These are phyloP conservation scores for Brenthis ino DNA, from an alignment of 2,888 invertebrate genomes.

Conservation along the genomic window DNA sequence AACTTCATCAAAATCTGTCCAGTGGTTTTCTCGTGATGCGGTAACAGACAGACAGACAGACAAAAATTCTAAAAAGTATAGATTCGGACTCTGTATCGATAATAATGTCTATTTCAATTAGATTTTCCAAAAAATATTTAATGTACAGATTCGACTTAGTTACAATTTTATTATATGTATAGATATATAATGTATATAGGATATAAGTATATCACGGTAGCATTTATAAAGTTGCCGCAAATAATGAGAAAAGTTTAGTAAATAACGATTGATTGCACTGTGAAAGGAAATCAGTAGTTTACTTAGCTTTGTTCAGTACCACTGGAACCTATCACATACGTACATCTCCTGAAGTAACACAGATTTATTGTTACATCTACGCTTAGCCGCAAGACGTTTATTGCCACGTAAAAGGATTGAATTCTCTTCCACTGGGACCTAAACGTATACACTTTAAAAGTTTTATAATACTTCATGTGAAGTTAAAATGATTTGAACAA, in stretches of 20 bases:
- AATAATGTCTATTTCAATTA: too few relatives aligned
- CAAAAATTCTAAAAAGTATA: too few relatives aligned
- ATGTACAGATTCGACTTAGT: too few relatives aligned
- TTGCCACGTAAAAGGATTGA: constrained; percentile 33
- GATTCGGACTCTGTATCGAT: too few relatives aligned
- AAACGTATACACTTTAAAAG: neutral
- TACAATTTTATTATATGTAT: too few relatives aligned
- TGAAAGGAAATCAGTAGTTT: constrained; percentile 17
- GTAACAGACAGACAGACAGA: too few relatives aligned
- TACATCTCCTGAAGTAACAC: constrained; percentile 31
- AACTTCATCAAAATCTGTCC: too few relatives aligned
- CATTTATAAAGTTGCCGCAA: neutral
- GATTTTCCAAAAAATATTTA: too few relatives aligned
- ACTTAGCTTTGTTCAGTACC: constrained; percentile 11
- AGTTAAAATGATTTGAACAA: neutral
- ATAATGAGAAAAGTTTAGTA: constrained; percentile 5
- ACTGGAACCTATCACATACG: constrained; percentile 26
- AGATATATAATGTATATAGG: too few relatives aligned
- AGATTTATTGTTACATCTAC: constrained; percentile 34
- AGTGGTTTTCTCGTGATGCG: too few relatives aligned
- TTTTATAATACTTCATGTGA: constrained; percentile 5
- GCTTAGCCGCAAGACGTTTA: constrained; percentile 27
- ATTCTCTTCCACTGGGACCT: constrained; percentile 17
- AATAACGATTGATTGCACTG: constrained; percentile 19
- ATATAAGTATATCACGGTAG: neutral